These are phyloP conservation scores for Campoplex capitator DNA, from an alignment of 2,888 invertebrate genomes.

Conservation along the genomic window DNA sequence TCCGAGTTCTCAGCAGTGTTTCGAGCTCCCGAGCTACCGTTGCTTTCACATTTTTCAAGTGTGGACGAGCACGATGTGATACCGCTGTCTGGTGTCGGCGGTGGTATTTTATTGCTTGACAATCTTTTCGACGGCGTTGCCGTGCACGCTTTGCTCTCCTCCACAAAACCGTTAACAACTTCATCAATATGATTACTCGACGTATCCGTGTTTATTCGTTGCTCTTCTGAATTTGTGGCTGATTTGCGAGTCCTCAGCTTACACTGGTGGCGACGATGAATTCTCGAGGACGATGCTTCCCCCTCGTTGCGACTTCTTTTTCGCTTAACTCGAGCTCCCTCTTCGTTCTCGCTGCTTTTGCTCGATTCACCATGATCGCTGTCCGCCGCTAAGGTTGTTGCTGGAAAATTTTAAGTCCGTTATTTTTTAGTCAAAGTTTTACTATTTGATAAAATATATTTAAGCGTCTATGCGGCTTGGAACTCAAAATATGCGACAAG, in stretches of 20 bases:
- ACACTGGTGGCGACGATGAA: slow-evolving; percentile 71
- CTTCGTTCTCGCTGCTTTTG: slow-evolving; percentile 71
- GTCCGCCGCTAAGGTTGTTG: slow-evolving; percentile 57
- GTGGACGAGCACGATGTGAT: slow-evolving; percentile 82
- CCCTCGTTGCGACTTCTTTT: slow-evolving; percentile 73
- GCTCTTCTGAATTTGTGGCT: slow-evolving; percentile 59
- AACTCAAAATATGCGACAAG: no score
- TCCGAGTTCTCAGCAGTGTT: slow-evolving; percentile 78
- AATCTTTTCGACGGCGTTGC: slow-evolving; percentile 71
- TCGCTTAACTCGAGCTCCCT: slow-evolving; percentile 69
- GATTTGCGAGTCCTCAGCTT: slow-evolving; percentile 69
- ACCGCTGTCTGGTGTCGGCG: slow-evolving; percentile 82
- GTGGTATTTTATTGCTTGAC: slow-evolving; percentile 69
- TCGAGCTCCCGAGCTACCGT: slow-evolving; percentile 64
- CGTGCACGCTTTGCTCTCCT: slow-evolving; percentile 39
- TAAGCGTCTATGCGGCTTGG: no score
- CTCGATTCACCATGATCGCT: slow-evolving; percentile 67
- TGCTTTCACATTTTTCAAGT: slow-evolving; percentile 74
- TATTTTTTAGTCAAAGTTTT: no score
- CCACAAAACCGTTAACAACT: slow-evolving; percentile 68
- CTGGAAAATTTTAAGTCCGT: background rate
- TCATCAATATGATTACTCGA: slow-evolving; percentile 64
- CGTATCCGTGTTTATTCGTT: slow-evolving; percentile 71
- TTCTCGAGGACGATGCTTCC: slow-evolving; percentile 68
- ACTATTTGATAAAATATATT: no score